Percentiles rank a stretch among this genome's conserved stretches.
These are phyloP conservation scores for Diploscapter pachys DNA, from an alignment of 1,140 invertebrate species.

Conservation along the genomic window DNA sequence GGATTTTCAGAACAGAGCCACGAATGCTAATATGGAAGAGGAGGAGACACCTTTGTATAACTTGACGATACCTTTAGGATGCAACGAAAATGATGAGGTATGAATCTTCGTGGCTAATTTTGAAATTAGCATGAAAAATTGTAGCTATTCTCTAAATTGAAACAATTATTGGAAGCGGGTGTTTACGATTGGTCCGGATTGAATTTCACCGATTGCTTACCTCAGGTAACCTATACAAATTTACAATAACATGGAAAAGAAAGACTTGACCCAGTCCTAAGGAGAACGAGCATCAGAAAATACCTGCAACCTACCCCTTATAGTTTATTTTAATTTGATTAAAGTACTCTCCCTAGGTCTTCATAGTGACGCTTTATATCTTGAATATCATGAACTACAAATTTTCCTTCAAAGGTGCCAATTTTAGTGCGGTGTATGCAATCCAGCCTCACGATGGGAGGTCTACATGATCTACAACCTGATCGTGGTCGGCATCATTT, in stretches of 20 bases:
- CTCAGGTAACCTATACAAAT: slow-evolving; percentile 4
- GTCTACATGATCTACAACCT: slow-evolving; percentile 48
- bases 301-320: too few relatives aligned
- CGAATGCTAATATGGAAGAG: too few relatives aligned
- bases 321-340: background rate
- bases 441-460: slow-evolving; percentile 35
- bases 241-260: background rate
- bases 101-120: too few relatives aligned
- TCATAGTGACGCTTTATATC: background rate
- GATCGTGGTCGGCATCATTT: slow-evolving; percentile 47
- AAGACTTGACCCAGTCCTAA: background rate
- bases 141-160: too few relatives aligned
- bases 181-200: background rate
- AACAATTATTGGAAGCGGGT: too few relatives aligned
- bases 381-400: background rate
- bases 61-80: too few relatives aligned
- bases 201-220: slow-evolving; percentile 15
- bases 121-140: too few relatives aligned
- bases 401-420: background rate
- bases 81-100: too few relatives aligned
- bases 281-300: background rate
- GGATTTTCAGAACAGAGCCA: too few relatives aligned
- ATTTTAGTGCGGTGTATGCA: slow-evolving; percentile 44
- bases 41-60: too few relatives aligned
- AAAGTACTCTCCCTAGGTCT: background rate